phyloP scores from a whole-genome alignment of 2,797 vertebrate genomes.

The Glossophaga mutica region DNA sequence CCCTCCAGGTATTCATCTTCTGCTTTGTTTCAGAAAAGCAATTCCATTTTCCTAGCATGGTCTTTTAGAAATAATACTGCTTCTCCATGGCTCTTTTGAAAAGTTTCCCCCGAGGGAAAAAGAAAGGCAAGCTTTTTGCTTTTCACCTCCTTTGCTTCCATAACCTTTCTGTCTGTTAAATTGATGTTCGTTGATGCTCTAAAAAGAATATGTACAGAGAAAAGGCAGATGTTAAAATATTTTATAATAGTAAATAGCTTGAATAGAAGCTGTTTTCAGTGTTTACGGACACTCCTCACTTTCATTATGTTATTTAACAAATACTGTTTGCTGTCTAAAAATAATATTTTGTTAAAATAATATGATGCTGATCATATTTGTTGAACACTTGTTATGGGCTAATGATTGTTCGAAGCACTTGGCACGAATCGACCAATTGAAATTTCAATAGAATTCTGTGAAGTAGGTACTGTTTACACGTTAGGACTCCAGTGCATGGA shows the following conservation, averaged over 20 bases:
- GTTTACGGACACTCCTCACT: slow-evolving; percentile 27
- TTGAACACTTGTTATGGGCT: slow-evolving; percentile 16
- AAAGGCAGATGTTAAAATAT: slow-evolving; percentile 49
- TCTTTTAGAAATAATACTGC: slow-evolving; percentile 64
- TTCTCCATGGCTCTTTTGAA: slow-evolving; percentile 24
- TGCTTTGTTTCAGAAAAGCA: slow-evolving; percentile 63
- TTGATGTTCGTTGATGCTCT: slow-evolving; percentile 42
- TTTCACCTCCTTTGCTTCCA: slow-evolving; percentile 7
- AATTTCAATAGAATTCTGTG: slow-evolving; percentile 14
- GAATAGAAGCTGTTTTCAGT: background rate
- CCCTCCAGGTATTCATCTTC: slow-evolving; percentile 70
- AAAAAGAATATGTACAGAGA: slow-evolving; percentile 10
- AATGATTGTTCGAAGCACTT: slow-evolving; percentile 27
- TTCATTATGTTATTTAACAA: slow-evolving; percentile 51
- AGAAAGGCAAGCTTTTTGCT: slow-evolving; percentile 37
- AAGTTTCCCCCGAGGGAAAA: background rate
- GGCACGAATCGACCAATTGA: slow-evolving; percentile 29
- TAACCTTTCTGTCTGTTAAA: slow-evolving; percentile 48
- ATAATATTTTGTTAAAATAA: background rate
- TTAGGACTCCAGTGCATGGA: background rate
- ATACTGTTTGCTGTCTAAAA: slow-evolving; percentile 10
- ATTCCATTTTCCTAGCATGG: slow-evolving; percentile 65
- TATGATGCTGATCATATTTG: slow-evolving; percentile 1
- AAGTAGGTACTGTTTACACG: slow-evolving; percentile 12
- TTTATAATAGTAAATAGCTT: slow-evolving; percentile 50